Percentiles rank a stretch among this genome's conserved stretches.
Conservation (phyloP, 2,113 vertebrate genomes). For the Pteronura brasiliensis region DNA sequence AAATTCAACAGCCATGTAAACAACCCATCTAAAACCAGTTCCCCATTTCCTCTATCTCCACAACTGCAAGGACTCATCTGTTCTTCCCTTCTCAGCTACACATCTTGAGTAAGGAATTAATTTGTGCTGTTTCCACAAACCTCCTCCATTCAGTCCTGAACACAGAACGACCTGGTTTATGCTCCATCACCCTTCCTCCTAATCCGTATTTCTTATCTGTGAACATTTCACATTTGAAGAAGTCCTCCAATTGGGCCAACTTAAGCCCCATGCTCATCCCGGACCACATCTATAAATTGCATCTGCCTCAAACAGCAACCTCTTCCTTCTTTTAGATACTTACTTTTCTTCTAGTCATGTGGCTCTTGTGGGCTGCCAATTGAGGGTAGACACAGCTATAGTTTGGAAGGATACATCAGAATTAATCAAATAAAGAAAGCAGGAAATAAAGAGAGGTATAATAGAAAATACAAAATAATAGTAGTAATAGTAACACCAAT, state of each 20-base stretch:
- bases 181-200: background rate
- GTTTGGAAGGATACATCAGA: background rate
- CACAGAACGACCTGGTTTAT: background rate
- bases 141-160: background rate
- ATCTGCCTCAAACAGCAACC: background rate
- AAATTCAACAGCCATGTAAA: background rate
- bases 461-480: background rate
- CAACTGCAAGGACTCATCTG: background rate
- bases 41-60: background rate
- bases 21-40: background rate
- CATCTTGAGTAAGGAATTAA: background rate
- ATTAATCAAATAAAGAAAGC: background rate
- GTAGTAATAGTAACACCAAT: background rate
- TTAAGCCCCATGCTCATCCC: background rate
- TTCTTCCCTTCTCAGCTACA: background rate
- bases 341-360: background rate
- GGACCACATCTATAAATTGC: background rate
- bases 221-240: background rate
- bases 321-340: background rate
- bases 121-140: background rate
- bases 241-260: background rate
- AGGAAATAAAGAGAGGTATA: background rate
- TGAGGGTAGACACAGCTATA: background rate
- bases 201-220: background rate
- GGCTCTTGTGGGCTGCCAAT: background rate